Conservation (phyloP, 2,113 vertebrate genomes). For the Cynoglossus semilaevis region DNA sequence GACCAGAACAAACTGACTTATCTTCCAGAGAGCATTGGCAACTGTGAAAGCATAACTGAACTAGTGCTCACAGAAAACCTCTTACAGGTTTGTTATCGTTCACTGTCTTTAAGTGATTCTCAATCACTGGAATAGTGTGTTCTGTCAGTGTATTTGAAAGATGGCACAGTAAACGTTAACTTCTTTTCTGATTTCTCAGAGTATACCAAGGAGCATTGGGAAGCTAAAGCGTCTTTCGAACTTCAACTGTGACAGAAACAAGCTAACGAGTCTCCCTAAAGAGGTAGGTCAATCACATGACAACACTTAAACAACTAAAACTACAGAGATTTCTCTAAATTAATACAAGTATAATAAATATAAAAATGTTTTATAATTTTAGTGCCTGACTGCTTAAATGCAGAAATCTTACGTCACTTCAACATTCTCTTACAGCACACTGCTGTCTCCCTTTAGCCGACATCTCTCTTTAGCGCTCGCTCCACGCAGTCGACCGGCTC, state of each 20-base stretch:
- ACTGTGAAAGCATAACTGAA: conserved; percentile 94
- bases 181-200: conserved; percentile 53
- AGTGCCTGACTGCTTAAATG: background rate
- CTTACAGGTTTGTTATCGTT: conserved; percentile 81
- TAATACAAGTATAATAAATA: no score
- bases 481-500: conserved; percentile 22
- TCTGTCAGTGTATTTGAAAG: conserved; percentile 1
- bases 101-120: background rate
- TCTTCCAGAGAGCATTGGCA: conserved; percentile 89
- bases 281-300: conserved; percentile 77
- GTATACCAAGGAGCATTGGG: conserved; percentile 90
- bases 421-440: conserved; percentile 11
- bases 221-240: conserved; percentile 94
- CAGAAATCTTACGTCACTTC: conserved; percentile 13
- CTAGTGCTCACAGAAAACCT: conserved; percentile 96
- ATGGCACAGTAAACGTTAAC: background rate
- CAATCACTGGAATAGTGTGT: background rate
- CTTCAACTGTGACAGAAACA: conserved; percentile 96
- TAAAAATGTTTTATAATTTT: no score
- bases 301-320: background rate
- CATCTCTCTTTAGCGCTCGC: conserved; percentile 5
- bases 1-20: conserved; percentile 92
- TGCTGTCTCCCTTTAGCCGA: conserved; percentile 13
- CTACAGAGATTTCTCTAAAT: no score
- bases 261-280: conserved; percentile 88